phyloP scores from a whole-genome alignment of 1,140 invertebrate species.

The Caenorhabditis briggsae region DNA sequence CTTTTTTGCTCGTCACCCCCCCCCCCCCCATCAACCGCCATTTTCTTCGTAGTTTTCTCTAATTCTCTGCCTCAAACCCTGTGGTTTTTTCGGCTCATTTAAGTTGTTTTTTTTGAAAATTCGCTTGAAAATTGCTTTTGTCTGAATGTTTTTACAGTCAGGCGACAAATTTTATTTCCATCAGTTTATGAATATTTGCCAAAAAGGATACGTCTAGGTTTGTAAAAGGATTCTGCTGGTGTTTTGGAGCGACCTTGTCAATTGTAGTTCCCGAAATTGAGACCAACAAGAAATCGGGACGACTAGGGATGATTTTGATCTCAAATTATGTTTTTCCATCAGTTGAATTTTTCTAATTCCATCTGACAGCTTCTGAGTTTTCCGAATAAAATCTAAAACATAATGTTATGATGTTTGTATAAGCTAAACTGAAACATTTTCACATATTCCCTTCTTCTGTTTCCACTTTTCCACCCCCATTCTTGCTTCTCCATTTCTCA shows the following conservation, averaged over 20 bases:
- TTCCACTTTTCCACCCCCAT: constrained; percentile 18
- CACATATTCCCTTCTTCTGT: background rate
- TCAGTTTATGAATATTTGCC: too few species aligned
- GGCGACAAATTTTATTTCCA: too few species aligned
- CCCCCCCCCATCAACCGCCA: constrained; percentile 1
- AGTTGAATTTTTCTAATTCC: background rate
- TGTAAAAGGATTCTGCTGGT: too few species aligned
- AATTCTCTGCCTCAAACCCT: background rate
- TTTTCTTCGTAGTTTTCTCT: constrained; percentile 26
- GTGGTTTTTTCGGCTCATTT: background rate
- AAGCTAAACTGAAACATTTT: constrained; percentile 41
- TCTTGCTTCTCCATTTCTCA: background rate
- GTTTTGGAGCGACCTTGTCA: too few species aligned
- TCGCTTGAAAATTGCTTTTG: background rate
- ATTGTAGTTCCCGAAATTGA: too few species aligned
- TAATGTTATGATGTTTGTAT: constrained; percentile 22
- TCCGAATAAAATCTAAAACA: background rate
- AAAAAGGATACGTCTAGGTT: too few species aligned
- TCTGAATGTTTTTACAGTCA: too few species aligned
- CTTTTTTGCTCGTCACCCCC: constrained; percentile 14
- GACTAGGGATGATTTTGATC: too few species aligned
- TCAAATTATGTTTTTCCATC: background rate
- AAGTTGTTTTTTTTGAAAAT: background rate
- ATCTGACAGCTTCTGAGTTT: background rate
- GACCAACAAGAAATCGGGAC: too few species aligned